Evolutionary conservation across 2,797 vertebrate species (phyloP), one percentile per base, ranked within the genome.

Genomic region (Borostomias antarcticus): DNA sequence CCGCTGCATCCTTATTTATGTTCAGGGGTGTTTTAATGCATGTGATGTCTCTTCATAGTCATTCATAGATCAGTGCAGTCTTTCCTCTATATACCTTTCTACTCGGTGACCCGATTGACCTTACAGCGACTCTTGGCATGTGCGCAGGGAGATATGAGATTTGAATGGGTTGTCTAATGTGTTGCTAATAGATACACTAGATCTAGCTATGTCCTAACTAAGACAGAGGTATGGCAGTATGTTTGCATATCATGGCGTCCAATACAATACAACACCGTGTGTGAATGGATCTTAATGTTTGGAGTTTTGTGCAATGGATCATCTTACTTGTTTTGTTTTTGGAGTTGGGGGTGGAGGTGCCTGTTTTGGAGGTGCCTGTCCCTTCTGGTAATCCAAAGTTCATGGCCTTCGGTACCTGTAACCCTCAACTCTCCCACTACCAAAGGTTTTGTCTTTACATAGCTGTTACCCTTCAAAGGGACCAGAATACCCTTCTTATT

Each of bases 171-270:
- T 17, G 76, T 87, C 78, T 73, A 70, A 67, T 53, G 81, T 90
- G 92, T 90, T 92, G 92, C 91, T 93, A 90, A 91, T 87, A 89
- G 84, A 77, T 88, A 82, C 71, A 60, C 21, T 66, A 50, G 50
- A 57, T 43, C 40, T 72, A 61, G 58, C 71, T 45, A 75, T 66
- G 37, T 66, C 63, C 70, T 68, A 30, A 45, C 21, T 70, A 4
- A 58, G 45, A 69, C 58, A 59, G 62, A 69, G 13, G 72, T 50
- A 64, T 29, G 77, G 69, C 75, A 48, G 64, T 75, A 64, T 73
- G 62, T 80, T 81, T 80, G 79, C 64, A 59, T 81, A 72, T 76
- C 67, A 53, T 65, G 68, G 78, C 67, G 35, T 82, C 72, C 59
- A 58, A 74, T 75, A 73, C 29, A 64, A 65, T 82, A 77, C 73